Evolutionary conservation across 2,888 invertebrate species (phyloP).

Genomic region (Phorcus lineatus): DNA sequence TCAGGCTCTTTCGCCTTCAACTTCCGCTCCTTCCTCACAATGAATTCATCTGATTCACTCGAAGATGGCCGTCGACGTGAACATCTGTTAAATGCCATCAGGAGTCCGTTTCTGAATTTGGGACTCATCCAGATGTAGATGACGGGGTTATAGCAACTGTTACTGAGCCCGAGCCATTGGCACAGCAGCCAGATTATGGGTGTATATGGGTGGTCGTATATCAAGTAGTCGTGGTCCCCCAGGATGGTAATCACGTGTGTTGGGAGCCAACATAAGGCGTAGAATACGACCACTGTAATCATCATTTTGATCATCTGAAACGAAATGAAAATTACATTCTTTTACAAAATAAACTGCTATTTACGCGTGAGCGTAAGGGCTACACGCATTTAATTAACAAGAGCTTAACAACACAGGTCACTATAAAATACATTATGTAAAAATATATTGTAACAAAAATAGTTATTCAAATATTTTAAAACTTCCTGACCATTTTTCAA

Average conservation of each 20-base stretch:
- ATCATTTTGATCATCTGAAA: conserved; percentile 60
- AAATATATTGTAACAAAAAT: too few species aligned
- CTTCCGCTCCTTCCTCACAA: conserved; percentile 29
- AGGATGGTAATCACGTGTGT: conserved; percentile 52
- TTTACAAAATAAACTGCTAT: too few species aligned
- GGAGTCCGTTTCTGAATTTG: conserved; percentile 54
- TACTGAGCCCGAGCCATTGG: conserved; percentile 61
- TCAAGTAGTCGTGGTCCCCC: conserved; percentile 50
- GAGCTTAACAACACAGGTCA: too few species aligned
- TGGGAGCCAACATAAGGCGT: conserved; percentile 60
- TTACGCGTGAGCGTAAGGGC: too few species aligned
- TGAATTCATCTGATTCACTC: conserved; percentile 47
- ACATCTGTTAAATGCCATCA: conserved; percentile 47
- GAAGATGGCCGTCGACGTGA: conserved; percentile 35
- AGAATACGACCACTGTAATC: conserved; percentile 59
- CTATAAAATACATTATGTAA: too few species aligned
- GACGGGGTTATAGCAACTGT: conserved; percentile 58
- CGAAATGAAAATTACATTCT: conserved; percentile 31
- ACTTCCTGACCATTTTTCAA: too few species aligned
- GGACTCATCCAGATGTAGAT: conserved; percentile 61
- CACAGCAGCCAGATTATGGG: conserved; percentile 54
- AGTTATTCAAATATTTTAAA: too few species aligned
- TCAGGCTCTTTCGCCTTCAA: neutral
- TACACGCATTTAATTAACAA: too few species aligned
- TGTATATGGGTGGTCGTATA: conserved; percentile 51